Base-by-base conservation (phyloP, 2,888 invertebrate genomes). In the Acanthacorydalis orientalis region DNA sequence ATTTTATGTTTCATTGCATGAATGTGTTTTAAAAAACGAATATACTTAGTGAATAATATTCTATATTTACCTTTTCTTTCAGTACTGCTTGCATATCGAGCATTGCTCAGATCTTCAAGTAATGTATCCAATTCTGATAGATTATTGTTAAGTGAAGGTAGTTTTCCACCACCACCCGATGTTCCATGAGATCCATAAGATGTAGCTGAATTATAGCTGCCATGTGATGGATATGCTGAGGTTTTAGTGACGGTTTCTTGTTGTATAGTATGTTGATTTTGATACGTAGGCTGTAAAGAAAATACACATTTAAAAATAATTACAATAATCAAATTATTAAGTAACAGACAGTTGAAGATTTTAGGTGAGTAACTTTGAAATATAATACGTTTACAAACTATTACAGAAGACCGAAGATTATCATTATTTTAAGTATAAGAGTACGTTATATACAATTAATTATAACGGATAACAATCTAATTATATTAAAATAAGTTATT, bases 51-150 rank as follows among this genome's bases (percentile, higher is more conserved):
- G 23, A 23, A 23, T 23, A 23, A 23, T 23, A 23, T 23, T 23
- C 23, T 23, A 23, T 23, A 23, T 23, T 23, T 42, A 42, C 15
- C 15, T 31, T 16, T 37, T 33, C 39, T 32, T 10, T 38, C 31
- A 6, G 31, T 31, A 6, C 23, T 23, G 23, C 23, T 23, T 23
- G 23, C 23, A 60, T 80, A 81, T 50, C 75, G 73, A 1, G 84
- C 83, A 62, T 81, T 84, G 70, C 91, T 92, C 56, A 96, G 73
- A 64, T 95, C 95, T 61, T 91, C 85, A 48, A 96, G 73, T 46
- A 96, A 72, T 12, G 84, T 87, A 65, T 96, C 95, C 61, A 96
- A 66, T 65, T 95, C 95, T 0, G 88, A 85, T 42, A 93, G 72
- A 65, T 92, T 88, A 55, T 81, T 86, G 59, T 75, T 75, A 48